Percentiles rank a stretch among this genome's conserved stretches.
These are phyloP conservation scores for Eudasyphora cyanicolor DNA, from an alignment of 2,888 invertebrate species.

Conservation along the genomic window DNA sequence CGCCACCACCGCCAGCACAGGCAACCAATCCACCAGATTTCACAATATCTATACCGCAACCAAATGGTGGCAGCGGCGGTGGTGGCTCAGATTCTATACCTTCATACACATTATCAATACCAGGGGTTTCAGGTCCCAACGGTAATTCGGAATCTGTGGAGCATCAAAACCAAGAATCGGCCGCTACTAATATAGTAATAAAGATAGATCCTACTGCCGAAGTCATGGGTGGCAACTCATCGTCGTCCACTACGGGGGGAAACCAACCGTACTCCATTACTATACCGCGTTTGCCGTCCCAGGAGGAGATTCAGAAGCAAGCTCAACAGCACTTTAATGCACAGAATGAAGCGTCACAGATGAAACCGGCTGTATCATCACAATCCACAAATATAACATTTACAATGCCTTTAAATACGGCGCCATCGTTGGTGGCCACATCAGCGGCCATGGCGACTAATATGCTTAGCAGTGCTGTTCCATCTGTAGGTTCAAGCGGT, in stretches of 20 bases:
- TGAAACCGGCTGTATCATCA: constrained; percentile 54
- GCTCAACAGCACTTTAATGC: constrained; percentile 74
- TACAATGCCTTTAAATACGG: constrained; percentile 56
- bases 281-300: constrained; percentile 79
- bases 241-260: constrained; percentile 58
- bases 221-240: neutral
- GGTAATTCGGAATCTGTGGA: neutral
- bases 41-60: constrained; percentile 80
- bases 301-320: constrained; percentile 77
- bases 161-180: constrained; percentile 67
- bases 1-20: constrained; percentile 53
- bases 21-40: constrained; percentile 70
- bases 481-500: constrained; percentile 47
- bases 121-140: constrained; percentile 70
- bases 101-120: constrained; percentile 79
- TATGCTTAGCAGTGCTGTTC: constrained; percentile 30
- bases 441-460: constrained; percentile 33
- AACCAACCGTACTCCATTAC: constrained; percentile 79
- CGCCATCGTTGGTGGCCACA: constrained; percentile 31
- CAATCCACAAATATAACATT: constrained; percentile 61
- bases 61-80: no score
- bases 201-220: constrained; percentile 76
- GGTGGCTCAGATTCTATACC: constrained; percentile 69
- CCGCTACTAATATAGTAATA: constrained; percentile 78
- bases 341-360: constrained; percentile 34